Base-by-base conservation (phyloP, 2,797 vertebrate genomes). In the Florisuga fusca region DNA sequence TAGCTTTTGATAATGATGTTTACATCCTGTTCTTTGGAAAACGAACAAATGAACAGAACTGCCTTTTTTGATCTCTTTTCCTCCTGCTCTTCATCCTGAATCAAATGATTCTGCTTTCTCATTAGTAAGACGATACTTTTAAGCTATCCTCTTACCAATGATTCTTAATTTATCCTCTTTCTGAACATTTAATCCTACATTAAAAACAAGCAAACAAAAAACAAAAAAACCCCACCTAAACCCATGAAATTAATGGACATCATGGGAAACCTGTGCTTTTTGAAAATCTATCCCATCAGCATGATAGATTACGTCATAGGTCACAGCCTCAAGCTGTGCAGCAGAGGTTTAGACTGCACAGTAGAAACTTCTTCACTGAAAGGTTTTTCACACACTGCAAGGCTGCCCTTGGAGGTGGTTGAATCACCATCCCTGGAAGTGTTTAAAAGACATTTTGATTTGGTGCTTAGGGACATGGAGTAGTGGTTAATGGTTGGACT, bases 91-190 rank as follows among this genome's bases (percentile, higher is more conserved):
- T 75, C 38, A 90, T 81, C 22, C 25, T 59, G 74, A 72, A 50
- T 67, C 33, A 69, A 90, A 75, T 84, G 55, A 71, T 86, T 85
- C 59, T 66, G 11, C 55, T 88, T 91, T 93, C 63, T 90, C 85
- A 63, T 93, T 94, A 88, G 67, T 84, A 84, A 62, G 38, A 77
- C 64, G 50, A 84, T 94, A 75, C 46, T 84, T 93, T 87, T 43
- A 84, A 61, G 51, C 48, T 94, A 43, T 84, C 74, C 71, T 79
- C 59, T 93, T 90, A 73, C 33, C 25, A 62, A 2, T 53, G 55
- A 46, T 75, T 90, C 55, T 90, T 66, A 88, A 54, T 75, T 94
- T 95, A 90, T 93, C 77, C 38, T 82, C 80, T 88, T 96, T 72
- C 43, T 41, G n/a, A 91, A 67, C 27, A 45, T 76, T 87, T 82